Evolutionary conservation across 1,140 invertebrate species (phyloP).

Genomic region (Macrotrachela quadricornifera): DNA sequence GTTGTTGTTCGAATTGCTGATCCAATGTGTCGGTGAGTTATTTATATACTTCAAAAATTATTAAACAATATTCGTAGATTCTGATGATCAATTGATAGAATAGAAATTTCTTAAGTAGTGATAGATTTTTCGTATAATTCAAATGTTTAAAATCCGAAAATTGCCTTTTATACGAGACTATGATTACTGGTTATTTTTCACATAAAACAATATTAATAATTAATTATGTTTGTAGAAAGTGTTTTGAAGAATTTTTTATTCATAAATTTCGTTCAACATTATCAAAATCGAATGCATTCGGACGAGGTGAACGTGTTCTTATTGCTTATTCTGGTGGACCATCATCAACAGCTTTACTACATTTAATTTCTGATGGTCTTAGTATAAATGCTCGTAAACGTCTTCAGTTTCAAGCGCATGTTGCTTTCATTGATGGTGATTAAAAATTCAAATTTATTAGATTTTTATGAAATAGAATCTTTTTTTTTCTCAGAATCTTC

Average conservation of each 20-base stretch:
- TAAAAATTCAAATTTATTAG: background rate
- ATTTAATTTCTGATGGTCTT: constrained; percentile 2
- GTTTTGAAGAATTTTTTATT: constrained; percentile 8
- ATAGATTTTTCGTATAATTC: no score
- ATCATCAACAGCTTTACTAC: background rate
- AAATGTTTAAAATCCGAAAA: no score
- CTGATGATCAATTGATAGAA: no score
- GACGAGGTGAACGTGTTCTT: constrained; percentile 2
- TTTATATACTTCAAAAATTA: no score
- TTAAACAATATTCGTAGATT: no score
- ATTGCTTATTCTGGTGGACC: constrained; percentile 4
- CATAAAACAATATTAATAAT: no score
- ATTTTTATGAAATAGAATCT: background rate
- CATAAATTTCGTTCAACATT: constrained; percentile 7
- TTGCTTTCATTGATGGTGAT: constrained; percentile 1
- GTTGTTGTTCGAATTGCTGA: no score
- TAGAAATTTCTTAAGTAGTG: no score
- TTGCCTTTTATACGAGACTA: no score
- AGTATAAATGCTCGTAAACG: background rate
- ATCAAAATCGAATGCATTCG: constrained; percentile 5
- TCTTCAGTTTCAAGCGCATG: background rate
- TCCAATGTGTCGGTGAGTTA: no score
- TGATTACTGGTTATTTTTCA: no score
- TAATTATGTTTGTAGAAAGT: background rate
- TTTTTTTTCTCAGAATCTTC: no score